Percentiles rank a stretch among this genome's conserved stretches.
Conservation (phyloP, 1,140 invertebrate genomes). For the Orchestia grillus region DNA sequence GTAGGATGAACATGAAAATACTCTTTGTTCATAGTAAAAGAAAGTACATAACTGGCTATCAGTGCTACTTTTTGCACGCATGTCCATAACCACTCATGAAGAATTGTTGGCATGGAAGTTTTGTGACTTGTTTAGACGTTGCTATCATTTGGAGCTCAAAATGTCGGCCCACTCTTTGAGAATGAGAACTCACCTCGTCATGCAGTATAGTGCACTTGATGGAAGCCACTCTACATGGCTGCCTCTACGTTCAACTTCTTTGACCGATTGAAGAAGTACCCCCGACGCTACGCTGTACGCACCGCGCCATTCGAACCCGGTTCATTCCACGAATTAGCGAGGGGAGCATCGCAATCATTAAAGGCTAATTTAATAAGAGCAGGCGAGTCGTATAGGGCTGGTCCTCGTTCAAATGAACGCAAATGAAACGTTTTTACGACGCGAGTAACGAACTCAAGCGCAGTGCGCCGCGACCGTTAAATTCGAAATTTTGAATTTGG, state of each 20-base stretch:
- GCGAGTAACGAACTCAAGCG: constrained; percentile 32
- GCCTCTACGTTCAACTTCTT: neutral
- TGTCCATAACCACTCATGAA: too few relatives aligned
- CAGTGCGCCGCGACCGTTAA: constrained; percentile 46
- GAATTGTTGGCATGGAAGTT: too few relatives aligned
- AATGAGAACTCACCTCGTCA: neutral
- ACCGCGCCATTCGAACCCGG: neutral
- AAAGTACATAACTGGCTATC: too few relatives aligned
- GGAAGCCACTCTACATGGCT: neutral
- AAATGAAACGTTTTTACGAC: constrained; percentile 48
- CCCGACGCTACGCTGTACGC: neutral
- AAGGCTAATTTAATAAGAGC: constrained; percentile 30
- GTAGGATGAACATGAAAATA: too few relatives aligned
- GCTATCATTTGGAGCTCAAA: neutral
- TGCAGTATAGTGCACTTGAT: neutral
- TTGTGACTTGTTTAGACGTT: neutral
- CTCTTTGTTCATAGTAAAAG: too few relatives aligned
- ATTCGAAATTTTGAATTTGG: constrained; percentile 50
- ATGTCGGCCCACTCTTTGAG: neutral
- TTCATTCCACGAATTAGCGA: constrained; percentile 18
- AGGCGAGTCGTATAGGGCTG: neutral
- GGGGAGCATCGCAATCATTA: constrained; percentile 30
- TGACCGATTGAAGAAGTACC: neutral
- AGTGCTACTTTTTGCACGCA: too few relatives aligned
- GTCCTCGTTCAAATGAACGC: constrained; percentile 27